These are phyloP conservation scores for Frankliniella intonsa DNA, from an alignment of 2,888 invertebrate species.

Conservation along the genomic window DNA sequence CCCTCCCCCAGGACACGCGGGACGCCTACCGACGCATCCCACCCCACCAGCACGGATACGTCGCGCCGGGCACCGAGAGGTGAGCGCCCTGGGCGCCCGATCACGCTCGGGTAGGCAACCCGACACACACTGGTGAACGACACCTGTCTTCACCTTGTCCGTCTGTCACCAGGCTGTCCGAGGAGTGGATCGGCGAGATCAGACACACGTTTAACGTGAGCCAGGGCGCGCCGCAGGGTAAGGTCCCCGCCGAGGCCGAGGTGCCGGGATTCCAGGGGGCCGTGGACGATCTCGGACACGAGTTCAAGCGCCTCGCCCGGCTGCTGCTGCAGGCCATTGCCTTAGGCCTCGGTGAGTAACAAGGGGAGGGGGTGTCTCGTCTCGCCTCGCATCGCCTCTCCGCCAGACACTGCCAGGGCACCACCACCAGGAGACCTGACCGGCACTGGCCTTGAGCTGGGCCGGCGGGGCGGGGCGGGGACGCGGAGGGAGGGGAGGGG, in stretches of 20 bases:
- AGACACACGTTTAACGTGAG: conserved; percentile 14
- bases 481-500: too few relatives aligned
- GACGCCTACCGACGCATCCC: conserved; percentile 14
- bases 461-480: too few relatives aligned
- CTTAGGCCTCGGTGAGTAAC: background rate
- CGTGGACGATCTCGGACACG: conserved; percentile 6
- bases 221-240: background rate
- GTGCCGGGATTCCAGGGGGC: conserved; percentile 11
- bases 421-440: too few relatives aligned
- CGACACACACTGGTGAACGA: too few relatives aligned
- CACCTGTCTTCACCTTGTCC: too few relatives aligned
- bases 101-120: too few relatives aligned
- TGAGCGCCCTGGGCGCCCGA: background rate
- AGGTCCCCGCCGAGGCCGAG: background rate
- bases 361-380: background rate
- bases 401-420: background rate
- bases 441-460: too few relatives aligned
- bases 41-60: background rate
- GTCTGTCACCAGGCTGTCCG: background rate
- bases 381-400: background rate
- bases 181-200: conserved; percentile 18
- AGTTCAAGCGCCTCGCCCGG: conserved; percentile 10
- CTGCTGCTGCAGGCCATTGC: conserved; percentile 16
- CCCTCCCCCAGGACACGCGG: conserved; percentile 6
- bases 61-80: background rate